A percentile compares a stretch with the other conserved stretches of the same genome.
These are phyloP conservation scores for Isichthys henryi DNA, from an alignment of 2,113 vertebrate genomes.

Conservation along the genomic window DNA sequence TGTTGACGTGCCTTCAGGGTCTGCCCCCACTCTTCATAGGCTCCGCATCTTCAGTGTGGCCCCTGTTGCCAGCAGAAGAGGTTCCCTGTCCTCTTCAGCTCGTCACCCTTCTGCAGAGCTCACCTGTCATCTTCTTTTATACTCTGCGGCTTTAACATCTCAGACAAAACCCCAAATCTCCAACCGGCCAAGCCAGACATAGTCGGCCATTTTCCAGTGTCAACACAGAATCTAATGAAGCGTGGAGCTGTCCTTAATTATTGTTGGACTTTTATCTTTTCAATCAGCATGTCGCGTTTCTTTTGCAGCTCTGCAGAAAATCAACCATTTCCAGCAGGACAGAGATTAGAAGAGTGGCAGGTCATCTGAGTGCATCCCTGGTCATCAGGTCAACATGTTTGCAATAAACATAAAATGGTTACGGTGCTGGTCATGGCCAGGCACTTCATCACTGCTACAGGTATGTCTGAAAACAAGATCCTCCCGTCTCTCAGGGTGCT, in stretches of 20 bases:
- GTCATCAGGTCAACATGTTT: constrained; percentile 27
- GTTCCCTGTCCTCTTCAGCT: neutral
- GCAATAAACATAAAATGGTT: constrained; percentile 36
- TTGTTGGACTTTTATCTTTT: constrained; percentile 48
- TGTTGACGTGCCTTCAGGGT: neutral
- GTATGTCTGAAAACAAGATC: neutral
- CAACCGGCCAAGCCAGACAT: neutral
- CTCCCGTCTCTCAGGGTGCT: neutral
- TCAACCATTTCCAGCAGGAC: constrained; percentile 43
- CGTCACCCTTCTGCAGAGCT: neutral
- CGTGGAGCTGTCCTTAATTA: constrained; percentile 39
- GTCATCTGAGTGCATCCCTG: constrained; percentile 42
- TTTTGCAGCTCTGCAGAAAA: constrained; percentile 44
- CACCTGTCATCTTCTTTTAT: neutral
- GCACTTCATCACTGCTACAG: neutral
- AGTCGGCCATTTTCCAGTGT: neutral
- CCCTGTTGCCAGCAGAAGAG: too few species aligned
- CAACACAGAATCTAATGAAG: neutral
- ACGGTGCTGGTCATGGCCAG: neutral
- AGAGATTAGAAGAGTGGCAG: neutral
- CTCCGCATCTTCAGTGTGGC: neutral
- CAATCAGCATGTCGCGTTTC: constrained; percentile 46
- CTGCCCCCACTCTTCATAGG: neutral
- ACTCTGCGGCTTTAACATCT: neutral
- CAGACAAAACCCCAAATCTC: neutral